A percentile compares a stretch with the other conserved stretches of the same genome.
These are phyloP conservation scores for Edolisoma coerulescens DNA, from an alignment of 2,113 vertebrate genomes.

Conservation along the genomic window DNA sequence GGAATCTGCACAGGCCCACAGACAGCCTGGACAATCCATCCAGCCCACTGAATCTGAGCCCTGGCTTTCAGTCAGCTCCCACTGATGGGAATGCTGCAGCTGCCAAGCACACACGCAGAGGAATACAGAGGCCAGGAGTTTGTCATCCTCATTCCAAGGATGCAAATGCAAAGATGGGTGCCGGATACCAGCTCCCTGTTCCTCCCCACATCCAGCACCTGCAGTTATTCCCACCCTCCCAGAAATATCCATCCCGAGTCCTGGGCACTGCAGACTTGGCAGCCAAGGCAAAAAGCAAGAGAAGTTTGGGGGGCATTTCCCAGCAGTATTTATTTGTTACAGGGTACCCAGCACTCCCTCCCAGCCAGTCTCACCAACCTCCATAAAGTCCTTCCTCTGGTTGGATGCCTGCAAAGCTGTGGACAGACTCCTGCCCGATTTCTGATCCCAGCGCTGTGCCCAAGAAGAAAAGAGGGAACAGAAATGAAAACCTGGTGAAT, in stretches of 20 bases:
- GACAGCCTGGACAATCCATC: neutral
- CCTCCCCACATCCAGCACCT: neutral
- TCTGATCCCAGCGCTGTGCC: conserved; percentile 92
- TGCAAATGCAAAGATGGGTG: neutral
- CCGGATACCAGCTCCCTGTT: neutral
- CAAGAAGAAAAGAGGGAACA: neutral
- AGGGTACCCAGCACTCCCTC: neutral
- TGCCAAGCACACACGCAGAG: fast-evolving
- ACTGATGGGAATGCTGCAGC: fast-evolving
- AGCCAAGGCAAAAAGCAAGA: neutral
- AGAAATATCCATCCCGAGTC: neutral
- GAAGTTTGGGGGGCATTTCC: neutral
- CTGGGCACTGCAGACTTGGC: neutral
- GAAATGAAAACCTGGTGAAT: neutral
- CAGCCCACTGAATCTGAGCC: neutral
- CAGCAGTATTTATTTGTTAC: neutral
- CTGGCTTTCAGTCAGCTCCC: neutral
- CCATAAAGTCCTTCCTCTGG: conserved; percentile 98
- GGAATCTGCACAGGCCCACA: fast-evolving
- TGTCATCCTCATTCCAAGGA: neutral
- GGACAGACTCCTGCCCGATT: conserved; percentile 84
- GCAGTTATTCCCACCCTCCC: neutral
- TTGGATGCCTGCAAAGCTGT: conserved; percentile 87
- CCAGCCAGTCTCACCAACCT: conserved; percentile 73
- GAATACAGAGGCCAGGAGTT: neutral